Base-by-base conservation (phyloP, 1,140 invertebrate genomes). In the Formica exsecta region DNA sequence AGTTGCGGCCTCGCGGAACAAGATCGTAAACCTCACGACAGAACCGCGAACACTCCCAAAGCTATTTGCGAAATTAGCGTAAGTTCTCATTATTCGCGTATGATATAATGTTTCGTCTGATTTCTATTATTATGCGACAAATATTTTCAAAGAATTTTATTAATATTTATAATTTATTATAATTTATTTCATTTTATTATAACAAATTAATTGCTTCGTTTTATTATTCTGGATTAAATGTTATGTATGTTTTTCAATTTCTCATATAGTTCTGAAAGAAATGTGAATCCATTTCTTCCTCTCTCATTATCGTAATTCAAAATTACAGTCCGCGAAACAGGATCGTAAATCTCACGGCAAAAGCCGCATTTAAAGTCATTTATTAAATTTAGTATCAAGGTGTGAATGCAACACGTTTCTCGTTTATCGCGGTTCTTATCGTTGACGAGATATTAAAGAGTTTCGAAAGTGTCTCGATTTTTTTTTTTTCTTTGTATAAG, bases 1-100 rank as follows among this genome's bases (percentile, higher is more conserved):
- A 83, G 79, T 83, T 83, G 54, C 79, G 54, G 32, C 54, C 22
- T 51, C 68, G 57, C 79, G 79, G 48, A 83, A 83, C 79, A 83
- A 83, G 68, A 62, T 74, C 79, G 79, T 62, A 83, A 83, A 62
- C 13, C 38, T n/a, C 66, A 44, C 38, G 57, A 83, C 79, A 61
- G 44, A 61, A 41, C 48, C 29, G 79, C 66, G 62, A 44, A 73
- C 29, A 68, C 25, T 44, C 44, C 44, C 38, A 11, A 7, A 22
- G 48, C n/a, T 61, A 44, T 41, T 71, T 16, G n/a, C 1, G 5
- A 62, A 61, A 61, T 83, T 83, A 62, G 22, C 68, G 36, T 61
- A 36, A 61, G 73, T 19, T 36, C 22, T 48, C 62, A 13, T 19
- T 32, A 22, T 77, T 68, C 36, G 19, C 2, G 41, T 1, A n/a